Percentiles rank a stretch among this genome's conserved stretches.
Evolutionary conservation across 2,797 vertebrate genomes (phyloP).

Genomic region (Smutsia temminckii): DNA sequence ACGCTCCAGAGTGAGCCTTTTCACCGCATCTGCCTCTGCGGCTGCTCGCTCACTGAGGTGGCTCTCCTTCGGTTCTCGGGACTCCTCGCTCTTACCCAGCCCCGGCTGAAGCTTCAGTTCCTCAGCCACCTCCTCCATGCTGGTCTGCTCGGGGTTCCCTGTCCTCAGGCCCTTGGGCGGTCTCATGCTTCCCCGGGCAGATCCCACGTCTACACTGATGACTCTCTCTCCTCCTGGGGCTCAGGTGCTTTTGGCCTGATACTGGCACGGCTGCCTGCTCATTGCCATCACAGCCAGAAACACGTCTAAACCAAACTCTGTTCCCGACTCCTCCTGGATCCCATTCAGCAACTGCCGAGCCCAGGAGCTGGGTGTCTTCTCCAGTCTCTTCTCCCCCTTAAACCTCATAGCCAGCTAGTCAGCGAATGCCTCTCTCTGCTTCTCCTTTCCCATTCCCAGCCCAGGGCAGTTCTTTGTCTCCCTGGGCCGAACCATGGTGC

Average conservation of each 20-base stretch:
- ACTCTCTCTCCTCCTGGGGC: too few species aligned
- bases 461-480: not conserved
- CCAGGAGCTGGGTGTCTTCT: not conserved
- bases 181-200: too few species aligned
- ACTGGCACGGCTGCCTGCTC: not conserved
- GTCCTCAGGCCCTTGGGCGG: too few species aligned
- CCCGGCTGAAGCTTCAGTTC: rapidly evolving
- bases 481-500: not conserved
- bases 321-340: not conserved
- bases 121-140: rapidly evolving
- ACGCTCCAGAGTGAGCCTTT: not conserved
- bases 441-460: not conserved
- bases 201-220: too few species aligned
- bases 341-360: not conserved
- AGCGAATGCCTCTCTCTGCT: not conserved
- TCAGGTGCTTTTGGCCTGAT: not conserved
- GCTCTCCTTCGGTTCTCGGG: not conserved
- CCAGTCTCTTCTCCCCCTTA: not conserved
- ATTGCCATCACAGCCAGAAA: not conserved
- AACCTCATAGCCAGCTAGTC: not conserved
- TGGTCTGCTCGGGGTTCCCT: rapidly evolving
- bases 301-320: not conserved
- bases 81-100: too few species aligned
- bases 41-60: rapidly evolving
- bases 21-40: not conserved